A percentile compares a stretch with the other conserved stretches of the same genome.
These are phyloP conservation scores for Callorhinus ursinus DNA, from an alignment of 2,113 vertebrate genomes.

Conservation along the genomic window DNA sequence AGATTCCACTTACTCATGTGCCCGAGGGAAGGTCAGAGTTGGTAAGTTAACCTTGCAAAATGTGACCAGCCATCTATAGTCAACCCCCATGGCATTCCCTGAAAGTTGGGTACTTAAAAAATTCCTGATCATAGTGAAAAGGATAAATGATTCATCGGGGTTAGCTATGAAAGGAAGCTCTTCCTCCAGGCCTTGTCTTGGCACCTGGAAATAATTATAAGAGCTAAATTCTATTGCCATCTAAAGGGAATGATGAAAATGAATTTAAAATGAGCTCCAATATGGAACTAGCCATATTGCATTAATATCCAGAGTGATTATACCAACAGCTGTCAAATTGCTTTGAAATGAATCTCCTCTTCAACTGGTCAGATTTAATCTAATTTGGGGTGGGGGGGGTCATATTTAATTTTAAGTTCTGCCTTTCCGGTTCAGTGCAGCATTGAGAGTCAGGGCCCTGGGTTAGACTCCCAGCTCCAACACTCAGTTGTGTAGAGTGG, in stretches of 20 bases:
- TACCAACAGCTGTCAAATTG: neutral
- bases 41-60: neutral
- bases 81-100: neutral
- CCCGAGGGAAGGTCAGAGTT: neutral
- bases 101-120: conserved; percentile 36
- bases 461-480: neutral
- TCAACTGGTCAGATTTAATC: neutral
- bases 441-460: fast-evolving
- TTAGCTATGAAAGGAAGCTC: conserved; percentile 47
- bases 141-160: neutral
- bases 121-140: neutral
- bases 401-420: neutral
- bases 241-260: conserved; percentile 25
- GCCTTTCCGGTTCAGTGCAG: neutral
- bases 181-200: conserved; percentile 36
- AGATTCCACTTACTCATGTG: neutral
- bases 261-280: neutral
- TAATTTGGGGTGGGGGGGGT: neutral
- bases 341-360: neutral
- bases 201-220: conserved; percentile 36
- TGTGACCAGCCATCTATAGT: neutral
- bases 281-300: neutral
- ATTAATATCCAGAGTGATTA: neutral
- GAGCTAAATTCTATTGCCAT: neutral
- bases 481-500: too few relatives aligned